A percentile compares a stretch with the other conserved stretches of the same genome.
Evolutionary conservation across 2,888 invertebrate genomes (phyloP).

Genomic region (Tyria jacobaeae): DNA sequence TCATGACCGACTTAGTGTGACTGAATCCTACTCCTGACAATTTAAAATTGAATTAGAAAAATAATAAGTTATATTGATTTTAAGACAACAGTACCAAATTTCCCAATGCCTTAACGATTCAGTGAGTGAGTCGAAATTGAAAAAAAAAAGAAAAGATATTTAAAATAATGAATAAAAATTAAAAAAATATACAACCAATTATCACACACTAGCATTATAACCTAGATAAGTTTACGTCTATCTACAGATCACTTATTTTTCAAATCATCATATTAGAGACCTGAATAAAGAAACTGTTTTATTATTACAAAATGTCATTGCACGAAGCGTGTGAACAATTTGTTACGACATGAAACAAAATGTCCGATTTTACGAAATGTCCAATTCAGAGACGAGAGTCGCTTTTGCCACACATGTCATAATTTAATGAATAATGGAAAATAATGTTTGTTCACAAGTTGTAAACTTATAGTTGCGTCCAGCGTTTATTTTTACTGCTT

Average conservation of each 20-base stretch:
- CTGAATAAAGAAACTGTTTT: constrained; percentile 41
- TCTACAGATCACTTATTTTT: constrained; percentile 16
- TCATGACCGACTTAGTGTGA: no score
- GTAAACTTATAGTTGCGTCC: neutral
- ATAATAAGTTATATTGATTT: no score
- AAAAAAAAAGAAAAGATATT: neutral
- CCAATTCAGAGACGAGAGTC: constrained; percentile 46
- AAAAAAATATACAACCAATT: neutral
- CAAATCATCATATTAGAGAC: constrained; percentile 36
- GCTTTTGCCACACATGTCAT: constrained; percentile 20
- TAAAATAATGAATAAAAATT: no score
- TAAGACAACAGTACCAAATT: no score
- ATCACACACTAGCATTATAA: neutral
- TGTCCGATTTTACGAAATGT: constrained; percentile 70
- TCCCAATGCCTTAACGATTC: no score
- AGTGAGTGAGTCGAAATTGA: no score
- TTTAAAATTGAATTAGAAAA: no score
- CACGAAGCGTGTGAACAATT: constrained; percentile 65
- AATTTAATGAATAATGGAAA: constrained; percentile 11
- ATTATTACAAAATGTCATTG: constrained; percentile 63
- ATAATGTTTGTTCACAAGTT: constrained; percentile 3
- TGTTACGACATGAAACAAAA: constrained; percentile 59
- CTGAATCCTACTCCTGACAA: no score
- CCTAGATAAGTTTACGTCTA: constrained; percentile 12
- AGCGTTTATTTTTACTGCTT: neutral